Base-by-base conservation (phyloP, 2,113 vertebrate species). In the Oncorhynchus clarkii region DNA sequence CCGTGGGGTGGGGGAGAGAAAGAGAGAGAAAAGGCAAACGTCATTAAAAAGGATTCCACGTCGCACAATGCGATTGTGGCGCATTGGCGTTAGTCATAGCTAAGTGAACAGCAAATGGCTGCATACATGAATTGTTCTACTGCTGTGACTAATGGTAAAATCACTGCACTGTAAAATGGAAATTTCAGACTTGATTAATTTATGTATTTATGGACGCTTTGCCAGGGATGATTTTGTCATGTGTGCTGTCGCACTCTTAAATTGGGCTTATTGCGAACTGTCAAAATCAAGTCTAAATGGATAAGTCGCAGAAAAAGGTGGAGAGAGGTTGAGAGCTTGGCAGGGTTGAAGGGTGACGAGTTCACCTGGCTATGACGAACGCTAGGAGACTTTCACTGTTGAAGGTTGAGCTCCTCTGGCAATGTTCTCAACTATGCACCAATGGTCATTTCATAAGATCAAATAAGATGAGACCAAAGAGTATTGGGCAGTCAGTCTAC, bases 181-280 rank as follows among this genome's bases (percentile, higher is more conserved):
- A 93, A 93, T 93, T 93, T 93, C 88, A 89, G 88, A 91, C 87
- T 90, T 92, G 91, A 94, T 93, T 92, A 93, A 93, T 94, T 93
- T 93, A 92, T 92, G 91, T 88, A 92, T 93, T 93, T 91, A 93
- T 90, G 89, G 85, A 87, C 75, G 82, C 79, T 84, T 88, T 81
- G 76, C 57, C 65, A n/a, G 70, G 85, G 85, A 89, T 86, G 81
- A 88, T 90, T 90, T 88, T 82, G 84, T 89, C 87, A 85, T 78
- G 78, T 79, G 48, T 80, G 81, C 89, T 91, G 87, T 85, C 48
- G 80, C 84, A 85, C 70, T 73, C 78, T 74, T 79, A 87, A 89
- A 92, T 90, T 89, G 86, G 86, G 87, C 81, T 83, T 80, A 67
- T 71, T 80, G 77, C 13, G 68, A 85, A 71, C 81, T 79, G 80